Evolutionary conservation across 2,113 vertebrate genomes (phyloP), one percentile per base, ranked within the genome.

Genomic region (Microcebus ravelobensis): DNA sequence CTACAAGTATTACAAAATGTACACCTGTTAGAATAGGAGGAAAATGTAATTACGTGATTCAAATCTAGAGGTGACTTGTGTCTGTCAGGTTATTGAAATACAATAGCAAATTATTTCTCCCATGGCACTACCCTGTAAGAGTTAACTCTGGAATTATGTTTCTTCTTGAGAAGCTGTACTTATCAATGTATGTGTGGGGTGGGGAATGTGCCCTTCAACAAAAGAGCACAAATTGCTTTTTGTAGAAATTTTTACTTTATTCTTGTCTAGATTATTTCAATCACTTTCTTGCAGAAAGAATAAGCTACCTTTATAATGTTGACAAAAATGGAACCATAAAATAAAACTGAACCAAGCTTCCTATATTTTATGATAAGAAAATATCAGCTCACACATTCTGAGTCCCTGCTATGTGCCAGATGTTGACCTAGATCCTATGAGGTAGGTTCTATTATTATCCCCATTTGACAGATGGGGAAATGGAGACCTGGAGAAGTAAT

Each of bases 111-210:
- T 87, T 65, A 61, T 79, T 83, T 59, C 39, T 91, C 79, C 74
- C 36, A 59, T 57, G 34, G 31, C 48, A 57, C 67, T 74, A 63
- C 6, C 9, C 14, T 39, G 9, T 82, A 34, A 6, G 21, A 80
- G 13, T 93, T 95, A 71, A 95, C 25, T 95, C 21, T 83, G 63
- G 17, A 82, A 73, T 59, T 79, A 31, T 52, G 13, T 63, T 92
- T 82, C 85, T 92, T 89, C 87, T 94, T n/a, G 29, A 76, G 61
- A 91, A 23, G 18, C 25, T n/a, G 52, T 52, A 11, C 9, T 91
- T 76, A 82, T 45, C 14, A 76, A 81, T 52, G 42, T 65, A 27
- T 61, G 23, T 57, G 29, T 13, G 14, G 8, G 10, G 3, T 18
- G 15, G 6, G 27, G 4, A 50, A 50, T 36, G 39, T 90, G 39